A percentile compares a stretch with the other conserved stretches of the same genome.
Evolutionary conservation across 2,888 invertebrate species (phyloP).

Genomic region (Lottia scabra): DNA sequence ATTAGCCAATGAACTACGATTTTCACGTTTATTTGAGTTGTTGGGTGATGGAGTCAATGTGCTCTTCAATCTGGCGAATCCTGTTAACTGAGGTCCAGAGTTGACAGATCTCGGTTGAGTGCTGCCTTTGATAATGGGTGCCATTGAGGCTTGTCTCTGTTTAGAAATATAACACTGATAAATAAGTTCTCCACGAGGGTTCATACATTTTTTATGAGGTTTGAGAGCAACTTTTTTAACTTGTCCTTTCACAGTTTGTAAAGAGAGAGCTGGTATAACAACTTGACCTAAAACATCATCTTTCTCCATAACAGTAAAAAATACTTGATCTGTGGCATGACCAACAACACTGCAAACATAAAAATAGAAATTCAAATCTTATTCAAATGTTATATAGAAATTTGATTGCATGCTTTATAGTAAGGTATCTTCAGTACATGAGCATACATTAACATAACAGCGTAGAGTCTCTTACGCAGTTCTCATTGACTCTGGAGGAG

Average conservation of each 20-base stretch:
- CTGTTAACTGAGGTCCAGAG: conserved; percentile 27
- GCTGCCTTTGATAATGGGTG: conserved; percentile 21
- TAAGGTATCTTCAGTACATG: no score
- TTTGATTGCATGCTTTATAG: no score
- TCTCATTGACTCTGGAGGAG: no score
- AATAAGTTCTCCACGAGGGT: conserved; percentile 61
- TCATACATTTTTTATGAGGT: conserved; percentile 63
- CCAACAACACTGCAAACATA: conserved; percentile 50
- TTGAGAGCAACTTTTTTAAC: conserved; percentile 49
- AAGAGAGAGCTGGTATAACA: conserved; percentile 50
- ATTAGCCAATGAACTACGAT: conserved; percentile 43
- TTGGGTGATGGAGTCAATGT: conserved; percentile 30
- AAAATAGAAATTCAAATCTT: not conserved
- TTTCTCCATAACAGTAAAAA: conserved; percentile 63
- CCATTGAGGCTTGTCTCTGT: conserved; percentile 29
- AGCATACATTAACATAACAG: no score
- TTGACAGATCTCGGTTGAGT: conserved; percentile 7
- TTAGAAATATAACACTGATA: conserved; percentile 65
- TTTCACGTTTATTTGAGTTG: conserved; percentile 32
- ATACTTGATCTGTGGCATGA: conserved; percentile 52
- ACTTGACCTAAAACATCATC: conserved; percentile 63
- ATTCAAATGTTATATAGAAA: no score
- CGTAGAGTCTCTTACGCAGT: no score
- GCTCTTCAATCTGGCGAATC: conserved; percentile 33
- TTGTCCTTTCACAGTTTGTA: conserved; percentile 48